Conservation (phyloP, 53 echinoderm and acorn worm species). For the Antedon mediterranea region DNA sequence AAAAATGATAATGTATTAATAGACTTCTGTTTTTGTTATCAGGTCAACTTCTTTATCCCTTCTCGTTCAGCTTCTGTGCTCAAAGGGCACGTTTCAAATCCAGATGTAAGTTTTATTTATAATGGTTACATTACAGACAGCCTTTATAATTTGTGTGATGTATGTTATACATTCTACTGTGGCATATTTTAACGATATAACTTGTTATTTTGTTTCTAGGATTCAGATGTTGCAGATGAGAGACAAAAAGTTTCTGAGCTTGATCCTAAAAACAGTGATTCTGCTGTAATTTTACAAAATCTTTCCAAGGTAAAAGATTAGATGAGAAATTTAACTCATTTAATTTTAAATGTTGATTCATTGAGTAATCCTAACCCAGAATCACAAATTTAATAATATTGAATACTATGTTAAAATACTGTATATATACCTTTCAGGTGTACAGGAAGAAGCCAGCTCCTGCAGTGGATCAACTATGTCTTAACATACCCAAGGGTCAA, state of each 20-base stretch:
- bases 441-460: slow-evolving; percentile 50
- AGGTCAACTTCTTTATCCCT: slow-evolving; percentile 43
- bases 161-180: too few species aligned
- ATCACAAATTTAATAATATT: too few species aligned
- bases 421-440: slow-evolving; percentile 26
- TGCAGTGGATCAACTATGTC: slow-evolving; percentile 68
- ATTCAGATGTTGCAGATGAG: slow-evolving; percentile 73
- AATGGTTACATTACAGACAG: not conserved
- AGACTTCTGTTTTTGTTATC: not conserved
- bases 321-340: too few species aligned
- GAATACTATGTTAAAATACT: too few species aligned
- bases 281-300: slow-evolving; percentile 70
- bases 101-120: slow-evolving; percentile 27
- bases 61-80: slow-evolving; percentile 25
- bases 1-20: too few species aligned
- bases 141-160: too few species aligned
- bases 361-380: too few species aligned
- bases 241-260: slow-evolving; percentile 36
- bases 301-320: slow-evolving; percentile 85
- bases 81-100: slow-evolving; percentile 8
- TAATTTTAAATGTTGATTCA: too few species aligned
- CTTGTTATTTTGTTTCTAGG: slow-evolving; percentile 30
- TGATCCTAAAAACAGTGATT: slow-evolving; percentile 30
- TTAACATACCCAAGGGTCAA: slow-evolving; percentile 84
- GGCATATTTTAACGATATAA: not conserved